A percentile compares a stretch with the other conserved stretches of the same genome.
phyloP scores from a whole-genome alignment of 2,113 vertebrate species.

The Sylvietta virens region DNA sequence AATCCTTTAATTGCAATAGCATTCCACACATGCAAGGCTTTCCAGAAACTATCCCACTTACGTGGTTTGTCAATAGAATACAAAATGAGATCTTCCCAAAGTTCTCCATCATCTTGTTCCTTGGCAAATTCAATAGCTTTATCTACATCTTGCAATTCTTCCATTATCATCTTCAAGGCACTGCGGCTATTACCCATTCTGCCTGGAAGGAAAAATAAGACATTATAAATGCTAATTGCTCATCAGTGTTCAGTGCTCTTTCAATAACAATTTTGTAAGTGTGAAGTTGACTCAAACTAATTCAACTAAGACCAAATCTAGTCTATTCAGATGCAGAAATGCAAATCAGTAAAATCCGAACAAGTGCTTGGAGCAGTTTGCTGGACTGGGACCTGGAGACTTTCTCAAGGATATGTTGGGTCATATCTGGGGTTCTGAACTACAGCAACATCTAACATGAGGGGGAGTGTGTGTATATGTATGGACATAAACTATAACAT shows the following conservation, averaged over 20 bases:
- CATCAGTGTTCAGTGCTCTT: not conserved
- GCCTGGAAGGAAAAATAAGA: conserved; percentile 70
- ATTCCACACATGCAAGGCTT: not conserved
- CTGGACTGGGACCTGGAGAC: not conserved
- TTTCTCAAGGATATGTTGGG: not conserved
- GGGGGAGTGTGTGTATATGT: not conserved
- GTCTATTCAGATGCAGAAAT: not conserved
- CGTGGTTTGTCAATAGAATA: conserved; percentile 98
- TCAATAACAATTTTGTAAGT: not conserved
- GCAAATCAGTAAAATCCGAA: not conserved
- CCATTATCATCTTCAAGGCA: conserved; percentile 98
- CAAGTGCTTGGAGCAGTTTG: not conserved
- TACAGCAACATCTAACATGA: not conserved
- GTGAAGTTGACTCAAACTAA: not conserved
- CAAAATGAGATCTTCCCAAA: conserved; percentile 97
- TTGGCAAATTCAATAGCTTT: conserved; percentile 99
- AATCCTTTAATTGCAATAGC: not conserved
- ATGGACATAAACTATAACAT: not conserved
- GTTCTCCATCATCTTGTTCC: conserved; percentile 94
- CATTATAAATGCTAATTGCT: not conserved
- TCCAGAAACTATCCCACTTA: conserved; percentile 61
- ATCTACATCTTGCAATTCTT: conserved; percentile 91
- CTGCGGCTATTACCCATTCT: conserved; percentile 96
- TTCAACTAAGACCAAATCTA: not conserved
- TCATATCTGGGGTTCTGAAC: not conserved